These are phyloP conservation scores for Clistopyga incitator DNA, from an alignment of 2,888 invertebrate genomes.

Conservation along the genomic window DNA sequence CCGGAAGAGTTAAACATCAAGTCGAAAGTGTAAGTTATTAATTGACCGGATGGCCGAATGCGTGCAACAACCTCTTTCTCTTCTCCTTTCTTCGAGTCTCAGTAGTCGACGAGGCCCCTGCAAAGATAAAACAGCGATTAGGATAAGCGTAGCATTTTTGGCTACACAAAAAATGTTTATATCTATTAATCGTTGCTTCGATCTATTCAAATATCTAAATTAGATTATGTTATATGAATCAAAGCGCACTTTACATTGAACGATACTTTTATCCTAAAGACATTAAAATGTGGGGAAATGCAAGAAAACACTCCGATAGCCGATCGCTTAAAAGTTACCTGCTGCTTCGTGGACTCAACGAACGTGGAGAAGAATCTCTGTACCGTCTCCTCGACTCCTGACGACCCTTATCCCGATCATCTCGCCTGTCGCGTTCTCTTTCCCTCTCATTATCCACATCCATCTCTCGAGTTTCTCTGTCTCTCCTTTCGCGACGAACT, in stretches of 20 bases:
- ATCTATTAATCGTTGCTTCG: no score
- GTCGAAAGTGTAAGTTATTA: constrained; percentile 54
- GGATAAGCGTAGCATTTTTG: neutral
- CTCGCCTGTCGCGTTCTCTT: constrained; percentile 76
- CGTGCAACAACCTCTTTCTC: constrained; percentile 20
- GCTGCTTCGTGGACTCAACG: constrained; percentile 80
- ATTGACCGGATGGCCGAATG: constrained; percentile 63
- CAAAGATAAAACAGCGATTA: constrained; percentile 67
- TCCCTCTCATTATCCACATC: constrained; percentile 72
- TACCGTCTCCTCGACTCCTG: constrained; percentile 78
- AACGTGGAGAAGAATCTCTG: constrained; percentile 79
- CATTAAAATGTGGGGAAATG: no score
- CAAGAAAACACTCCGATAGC: neutral
- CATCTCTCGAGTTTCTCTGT: constrained; percentile 75
- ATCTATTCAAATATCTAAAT: neutral
- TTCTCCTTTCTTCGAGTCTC: constrained; percentile 58
- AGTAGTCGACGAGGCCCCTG: constrained; percentile 83
- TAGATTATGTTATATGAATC: neutral
- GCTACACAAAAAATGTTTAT: no score
- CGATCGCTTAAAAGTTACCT: constrained; percentile 70
- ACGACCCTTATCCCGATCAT: constrained; percentile 80
- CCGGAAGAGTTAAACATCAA: constrained; percentile 59
- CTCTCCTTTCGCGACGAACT: constrained; percentile 78
- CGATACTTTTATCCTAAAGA: no score
- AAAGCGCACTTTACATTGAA: no score